Conservation (phyloP, 37 sponge, comb jelly and placozoan genomes). For the Lycopodina hypogea region DNA sequence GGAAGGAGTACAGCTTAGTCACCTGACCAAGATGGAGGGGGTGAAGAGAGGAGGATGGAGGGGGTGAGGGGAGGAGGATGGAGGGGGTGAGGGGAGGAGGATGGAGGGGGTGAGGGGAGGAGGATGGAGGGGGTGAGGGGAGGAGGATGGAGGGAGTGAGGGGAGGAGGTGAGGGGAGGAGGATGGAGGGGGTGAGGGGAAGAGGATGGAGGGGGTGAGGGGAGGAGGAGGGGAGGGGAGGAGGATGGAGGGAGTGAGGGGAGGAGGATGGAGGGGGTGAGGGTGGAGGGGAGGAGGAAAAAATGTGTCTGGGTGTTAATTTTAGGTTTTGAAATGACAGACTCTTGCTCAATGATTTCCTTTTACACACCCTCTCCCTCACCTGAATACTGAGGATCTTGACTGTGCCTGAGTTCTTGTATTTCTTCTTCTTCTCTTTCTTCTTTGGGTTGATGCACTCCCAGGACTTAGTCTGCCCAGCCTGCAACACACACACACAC, state of each 20-base stretch:
- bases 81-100: too few relatives aligned
- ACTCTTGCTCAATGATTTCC: too few relatives aligned
- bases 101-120: too few relatives aligned
- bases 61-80: neutral
- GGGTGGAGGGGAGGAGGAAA: neutral
- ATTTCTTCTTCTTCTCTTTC: conserved; percentile 67
- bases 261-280: too few relatives aligned
- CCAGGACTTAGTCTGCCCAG: conserved; percentile 25
- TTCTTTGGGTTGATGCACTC: conserved; percentile 71
- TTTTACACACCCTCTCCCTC: neutral
- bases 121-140: neutral
- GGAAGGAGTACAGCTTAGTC: conserved; percentile 72
- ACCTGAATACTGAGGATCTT: conserved; percentile 6
- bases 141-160: too few relatives aligned
- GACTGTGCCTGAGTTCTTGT: conserved; percentile 49
- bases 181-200: too few relatives aligned
- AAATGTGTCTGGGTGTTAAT: neutral
- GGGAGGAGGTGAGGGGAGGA: neutral
- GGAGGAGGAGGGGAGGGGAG: too few relatives aligned
- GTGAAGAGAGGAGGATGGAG: too few relatives aligned
- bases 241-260: too few relatives aligned
- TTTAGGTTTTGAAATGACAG: too few relatives aligned
- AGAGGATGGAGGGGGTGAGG: too few relatives aligned
- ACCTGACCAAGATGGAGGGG: conserved; percentile 30
- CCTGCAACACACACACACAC: neutral